Percentiles rank a stretch among this genome's conserved stretches.
phyloP scores from a whole-genome alignment of 2,888 invertebrate genomes.

The Polymixis flavicincta region DNA sequence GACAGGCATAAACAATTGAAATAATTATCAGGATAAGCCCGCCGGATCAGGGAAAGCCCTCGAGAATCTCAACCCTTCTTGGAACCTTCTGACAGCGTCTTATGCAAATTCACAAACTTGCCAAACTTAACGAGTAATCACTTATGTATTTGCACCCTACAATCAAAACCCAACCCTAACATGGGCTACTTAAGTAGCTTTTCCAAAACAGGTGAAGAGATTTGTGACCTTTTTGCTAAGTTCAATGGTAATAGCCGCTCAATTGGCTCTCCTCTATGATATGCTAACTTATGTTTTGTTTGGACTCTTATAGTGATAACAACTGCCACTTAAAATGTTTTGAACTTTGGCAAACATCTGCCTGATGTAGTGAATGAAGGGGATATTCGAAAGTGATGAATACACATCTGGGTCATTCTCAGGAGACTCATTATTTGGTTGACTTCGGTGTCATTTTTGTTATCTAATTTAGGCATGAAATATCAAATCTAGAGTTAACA shows the following conservation, averaged over 20 bases:
- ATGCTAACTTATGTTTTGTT: slow-evolving; percentile 82
- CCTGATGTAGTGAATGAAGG: slow-evolving; percentile 29
- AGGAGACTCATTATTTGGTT: too few relatives aligned
- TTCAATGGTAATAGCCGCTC: slow-evolving; percentile 82
- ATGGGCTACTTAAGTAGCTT: slow-evolving; percentile 13
- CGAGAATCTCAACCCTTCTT: slow-evolving; percentile 89
- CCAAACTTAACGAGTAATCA: slow-evolving; percentile 66
- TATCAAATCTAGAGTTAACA: too few relatives aligned
- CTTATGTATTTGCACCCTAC: slow-evolving; percentile 20
- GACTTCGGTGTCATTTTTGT: too few relatives aligned
- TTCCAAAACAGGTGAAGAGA: slow-evolving; percentile 42
- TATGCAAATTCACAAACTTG: slow-evolving; percentile 89
- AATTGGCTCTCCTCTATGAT: slow-evolving; percentile 86
- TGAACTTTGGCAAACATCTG: slow-evolving; percentile 43
- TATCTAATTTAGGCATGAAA: too few relatives aligned
- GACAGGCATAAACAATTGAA: slow-evolving; percentile 91
- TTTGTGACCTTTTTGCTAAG: slow-evolving; percentile 63
- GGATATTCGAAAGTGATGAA: slow-evolving; percentile 25
- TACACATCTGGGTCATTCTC: too few relatives aligned
- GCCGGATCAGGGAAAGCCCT: slow-evolving; percentile 88
- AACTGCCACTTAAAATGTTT: slow-evolving; percentile 58
- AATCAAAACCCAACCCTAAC: slow-evolving; percentile 55
- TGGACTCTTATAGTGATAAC: slow-evolving; percentile 68
- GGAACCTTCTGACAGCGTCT: slow-evolving; percentile 86
- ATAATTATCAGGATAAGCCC: slow-evolving; percentile 90